Conservation (phyloP, 2,113 vertebrate genomes). For the Sterna hirundo region DNA sequence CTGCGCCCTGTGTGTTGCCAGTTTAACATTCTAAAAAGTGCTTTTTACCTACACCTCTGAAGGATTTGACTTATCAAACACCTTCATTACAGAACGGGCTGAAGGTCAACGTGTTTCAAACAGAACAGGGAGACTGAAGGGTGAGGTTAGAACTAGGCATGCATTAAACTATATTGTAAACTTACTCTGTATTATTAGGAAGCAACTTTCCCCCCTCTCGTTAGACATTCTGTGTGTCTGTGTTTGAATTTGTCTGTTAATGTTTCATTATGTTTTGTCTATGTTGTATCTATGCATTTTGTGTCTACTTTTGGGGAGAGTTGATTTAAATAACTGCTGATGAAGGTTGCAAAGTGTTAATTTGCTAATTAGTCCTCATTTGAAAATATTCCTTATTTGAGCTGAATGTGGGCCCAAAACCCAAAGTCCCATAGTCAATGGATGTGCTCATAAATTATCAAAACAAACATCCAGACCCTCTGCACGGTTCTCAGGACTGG, state of each 20-base stretch:
- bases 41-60: constrained; percentile 46
- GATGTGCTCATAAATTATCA: background rate
- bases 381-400: background rate
- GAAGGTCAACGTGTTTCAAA: constrained; percentile 26
- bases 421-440: background rate
- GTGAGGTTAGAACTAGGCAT: background rate
- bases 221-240: background rate
- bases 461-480: background rate
- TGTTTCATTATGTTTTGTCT: background rate
- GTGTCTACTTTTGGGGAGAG: background rate
- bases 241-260: background rate
- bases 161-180: background rate
- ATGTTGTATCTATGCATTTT: background rate
- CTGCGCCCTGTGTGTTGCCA: constrained; percentile 57
- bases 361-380: background rate
- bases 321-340: background rate
- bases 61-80: constrained; percentile 56
- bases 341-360: background rate
- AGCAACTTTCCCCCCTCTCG: background rate
- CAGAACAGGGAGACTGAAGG: background rate
- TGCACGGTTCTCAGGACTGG: background rate
- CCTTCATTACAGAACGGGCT: constrained; percentile 25
- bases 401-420: background rate
- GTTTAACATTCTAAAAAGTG: constrained; percentile 31
- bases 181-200: background rate